Evolutionary conservation across 2,797 vertebrate species (phyloP), one percentile per base, ranked within the genome.

Genomic region (Catharus ustulatus): DNA sequence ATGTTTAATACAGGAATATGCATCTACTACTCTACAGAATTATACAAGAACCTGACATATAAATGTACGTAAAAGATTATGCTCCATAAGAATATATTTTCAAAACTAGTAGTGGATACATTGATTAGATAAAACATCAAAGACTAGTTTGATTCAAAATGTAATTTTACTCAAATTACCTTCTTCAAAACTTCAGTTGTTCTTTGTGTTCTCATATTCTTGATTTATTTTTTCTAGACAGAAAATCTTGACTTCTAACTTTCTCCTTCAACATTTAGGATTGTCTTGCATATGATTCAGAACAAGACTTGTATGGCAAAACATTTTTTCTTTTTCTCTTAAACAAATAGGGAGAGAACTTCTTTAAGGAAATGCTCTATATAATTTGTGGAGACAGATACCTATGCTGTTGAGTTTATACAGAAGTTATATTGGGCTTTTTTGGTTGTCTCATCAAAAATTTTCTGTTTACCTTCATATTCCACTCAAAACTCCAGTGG

Each of bases 41-140:
- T 86, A 69, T 89, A 79, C 18, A 88, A 71, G 46, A 48, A 38
- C 13, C 43, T 82, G 72, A 51, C 21, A 73, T 69, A 74, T 54
- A 84, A 94, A 80, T 72, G 29, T 15, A 77, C 36, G 63, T 52
- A 89, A 88, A 93, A 90, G 27, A 89, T 72, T 82, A 74, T 10
- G 3, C 6, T 84, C 24, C 77, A 74, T 82, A 48, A 6, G 8
- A 52, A 6, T 57, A 40, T 34, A 23, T 84, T 84, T 90, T 24
- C 26, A 89, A 89, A 94, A 89, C 34, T 59, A 64, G 29, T 24
- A 91, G 72, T 22, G 15, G 26, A 77, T 73, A 74, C 2, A 17
- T 34, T 85, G 26, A 77, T 78, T 78, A 59, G 36, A 76, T 76
- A 91, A 89, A 80, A n/a, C 10, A 89, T 69, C n/a, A 77, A 91